These are phyloP conservation scores for Drosophila paramelanica DNA, from an alignment of 2,888 invertebrate species.

Conservation along the genomic window DNA sequence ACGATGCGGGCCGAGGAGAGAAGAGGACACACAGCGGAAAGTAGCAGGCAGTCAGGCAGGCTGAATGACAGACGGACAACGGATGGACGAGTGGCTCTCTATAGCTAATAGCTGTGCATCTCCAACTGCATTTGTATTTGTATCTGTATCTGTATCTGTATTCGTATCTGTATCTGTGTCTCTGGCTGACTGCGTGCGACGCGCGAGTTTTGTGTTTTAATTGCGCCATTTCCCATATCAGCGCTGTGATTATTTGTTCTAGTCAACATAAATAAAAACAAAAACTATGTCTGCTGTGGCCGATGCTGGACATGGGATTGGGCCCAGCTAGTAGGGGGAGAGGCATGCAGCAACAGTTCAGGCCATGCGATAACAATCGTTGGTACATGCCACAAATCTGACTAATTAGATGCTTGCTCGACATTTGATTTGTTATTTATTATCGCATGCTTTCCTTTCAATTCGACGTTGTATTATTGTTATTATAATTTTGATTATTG, in stretches of 20 bases:
- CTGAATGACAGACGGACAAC: conserved; percentile 26
- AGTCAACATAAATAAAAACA: conserved; percentile 67
- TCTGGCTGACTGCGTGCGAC: conserved; percentile 36
- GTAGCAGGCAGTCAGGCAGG: conserved; percentile 10
- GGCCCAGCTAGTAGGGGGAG: conserved; percentile 8
- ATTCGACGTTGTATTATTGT: conserved; percentile 25
- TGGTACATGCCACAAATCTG: conserved; percentile 46
- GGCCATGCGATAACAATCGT: conserved; percentile 24
- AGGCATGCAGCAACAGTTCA: conserved; percentile 16
- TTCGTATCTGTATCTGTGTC: conserved; percentile 29
- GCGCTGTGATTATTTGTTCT: conserved; percentile 75
- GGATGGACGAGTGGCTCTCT: conserved; percentile 23
- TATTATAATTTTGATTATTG: conserved; percentile 27
- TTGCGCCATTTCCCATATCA: conserved; percentile 80
- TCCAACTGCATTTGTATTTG: conserved; percentile 22
- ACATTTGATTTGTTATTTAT: conserved; percentile 70
- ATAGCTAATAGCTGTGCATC: conserved; percentile 10
- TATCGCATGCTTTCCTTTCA: conserved; percentile 23
- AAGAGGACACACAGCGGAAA: neutral
- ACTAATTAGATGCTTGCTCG: conserved; percentile 64
- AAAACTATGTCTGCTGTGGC: conserved; percentile 23
- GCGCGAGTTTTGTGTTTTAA: conserved; percentile 62
- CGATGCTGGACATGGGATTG: conserved; percentile 21
- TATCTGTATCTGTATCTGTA: conserved; percentile 23
- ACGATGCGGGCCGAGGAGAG: conserved; percentile 3